Base-by-base conservation (phyloP, 2,113 vertebrate genomes). In the Tachuris rubrigastra region DNA sequence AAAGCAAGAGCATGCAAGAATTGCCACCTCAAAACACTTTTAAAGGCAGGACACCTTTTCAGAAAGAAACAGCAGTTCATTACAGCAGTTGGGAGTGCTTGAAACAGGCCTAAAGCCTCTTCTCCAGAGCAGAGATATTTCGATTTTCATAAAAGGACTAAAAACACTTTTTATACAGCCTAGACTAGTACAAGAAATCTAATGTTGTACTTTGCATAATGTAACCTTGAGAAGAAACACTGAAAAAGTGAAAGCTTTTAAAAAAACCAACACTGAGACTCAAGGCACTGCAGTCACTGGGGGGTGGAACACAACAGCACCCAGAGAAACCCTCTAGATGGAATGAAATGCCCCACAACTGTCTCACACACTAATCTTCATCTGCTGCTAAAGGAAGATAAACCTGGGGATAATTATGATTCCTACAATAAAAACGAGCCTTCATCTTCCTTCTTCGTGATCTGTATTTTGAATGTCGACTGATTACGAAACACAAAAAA, bases 181-280 rank as follows among this genome's bases (percentile, higher is more conserved):
- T 71, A 22, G 59, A 50, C 66, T 44, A 76, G 41, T 39, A 20
- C n/a, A 93, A 35, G 87, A 94, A 87, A 73, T 13, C 23, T 6
- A 85, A 80, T 17, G 27, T 10, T 58, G 2, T 42, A 49, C 42
- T 92, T 89, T 81, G 65, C 60, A 87, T 71, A 87, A 89, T 24
- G 46, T 63, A 87, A 74, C 76, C 86, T 94, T 94, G 89, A 94
- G 77, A 94, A 78, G 35, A 78, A 93, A 75, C 53, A 90, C 72
- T 9, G 28, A 41, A 47, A 87, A 92, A 92, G 27, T 31, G 66
- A 81, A 91, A 91, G 60, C 35, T 91, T 90, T 84, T 44, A 5
- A 49, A 93, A 93, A 92, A 92, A 77, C 33, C 23, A 63, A 23
- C 41, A 25, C 20, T 12, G n/a, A 90, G 77, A 92, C 68, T 96